Evolutionary conservation across 2,113 vertebrate species (phyloP).

Genomic region (Agapornis roseicollis): DNA sequence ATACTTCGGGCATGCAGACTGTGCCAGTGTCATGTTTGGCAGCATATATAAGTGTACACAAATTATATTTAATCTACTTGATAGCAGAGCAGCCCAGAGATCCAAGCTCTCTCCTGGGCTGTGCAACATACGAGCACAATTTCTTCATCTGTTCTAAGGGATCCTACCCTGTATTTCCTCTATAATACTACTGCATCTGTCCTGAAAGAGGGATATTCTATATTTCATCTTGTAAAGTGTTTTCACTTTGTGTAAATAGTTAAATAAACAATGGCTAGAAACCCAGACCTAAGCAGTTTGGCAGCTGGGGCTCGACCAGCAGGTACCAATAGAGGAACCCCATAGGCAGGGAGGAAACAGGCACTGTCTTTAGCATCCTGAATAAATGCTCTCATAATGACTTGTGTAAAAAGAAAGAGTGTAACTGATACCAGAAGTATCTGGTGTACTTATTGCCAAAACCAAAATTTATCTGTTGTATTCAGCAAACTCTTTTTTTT

Average conservation of each 20-base stretch:
- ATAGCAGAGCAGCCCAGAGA: background rate
- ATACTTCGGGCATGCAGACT: background rate
- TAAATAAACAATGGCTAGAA: background rate
- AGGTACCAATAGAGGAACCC: background rate
- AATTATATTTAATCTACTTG: background rate
- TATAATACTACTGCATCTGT: background rate
- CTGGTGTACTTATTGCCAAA: constrained; percentile 20
- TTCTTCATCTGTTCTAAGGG: background rate
- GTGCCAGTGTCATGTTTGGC: background rate
- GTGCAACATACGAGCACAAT: background rate
- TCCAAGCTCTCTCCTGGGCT: background rate
- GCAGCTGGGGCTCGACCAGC: background rate
- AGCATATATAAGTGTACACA: background rate
- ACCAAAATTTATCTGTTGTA: constrained; percentile 13
- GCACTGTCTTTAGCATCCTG: background rate
- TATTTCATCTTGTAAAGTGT: background rate
- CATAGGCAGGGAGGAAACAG: background rate
- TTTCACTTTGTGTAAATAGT: background rate
- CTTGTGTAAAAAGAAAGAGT: background rate
- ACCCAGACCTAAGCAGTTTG: background rate
- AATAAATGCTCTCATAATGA: background rate
- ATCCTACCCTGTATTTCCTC: background rate
- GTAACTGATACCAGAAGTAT: background rate
- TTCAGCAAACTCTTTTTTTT: constrained; percentile 21
- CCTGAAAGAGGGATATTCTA: background rate